Base-by-base conservation (phyloP, 1,140 invertebrate genomes). In the Ganaspis sp. region DNA sequence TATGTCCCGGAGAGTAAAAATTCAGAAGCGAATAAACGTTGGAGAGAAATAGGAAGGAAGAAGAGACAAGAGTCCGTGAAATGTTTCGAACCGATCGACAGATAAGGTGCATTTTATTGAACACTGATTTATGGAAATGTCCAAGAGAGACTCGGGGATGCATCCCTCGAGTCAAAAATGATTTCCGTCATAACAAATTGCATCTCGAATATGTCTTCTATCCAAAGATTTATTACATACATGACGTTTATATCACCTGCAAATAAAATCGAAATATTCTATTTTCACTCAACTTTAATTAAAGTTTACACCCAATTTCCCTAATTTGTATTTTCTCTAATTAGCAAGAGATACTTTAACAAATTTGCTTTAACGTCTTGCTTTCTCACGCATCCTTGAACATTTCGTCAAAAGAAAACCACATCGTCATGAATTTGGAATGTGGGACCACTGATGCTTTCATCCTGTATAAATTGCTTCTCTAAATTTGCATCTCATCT, bases 51-150 rank as follows among this genome's bases (percentile, higher is more conserved):
- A 26, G 15, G 11, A 64, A 34, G 23, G 23, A 26, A 29, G 4
- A 64, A 15, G 26, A n/a, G 58, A 29, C 23, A 29, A 64, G 26
- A 29, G 23, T 29, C 15, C 58, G 58, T 26, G 26, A 64, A 64
- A 64, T 64, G 23, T 64, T 29, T 29, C 58, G 21, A 12, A 64
- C 15, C 58, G 58, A 64, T 26, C 58, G 26, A 29, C 58, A 29
- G 26, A 64, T 64, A 34, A 64, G 58, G 58, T 64, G 23, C 15
- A 64, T 34, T 64, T 64, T 64, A 64, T 64, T 29, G 58, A n/a
- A 29, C 23, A 64, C 23, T 64, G 58, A 64, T 64, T 64, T 29
- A 64, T 64, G 58, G 15, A 64, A 64, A 64, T 29, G 15, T 64
- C 58, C 15, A 64, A 29, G 58, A 64, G 23, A 15, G 29, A 29